Evolutionary conservation across 1,140 invertebrate genomes (phyloP), one percentile per base, ranked within the genome.

Genomic region (Caenorhabditis inopinata): DNA sequence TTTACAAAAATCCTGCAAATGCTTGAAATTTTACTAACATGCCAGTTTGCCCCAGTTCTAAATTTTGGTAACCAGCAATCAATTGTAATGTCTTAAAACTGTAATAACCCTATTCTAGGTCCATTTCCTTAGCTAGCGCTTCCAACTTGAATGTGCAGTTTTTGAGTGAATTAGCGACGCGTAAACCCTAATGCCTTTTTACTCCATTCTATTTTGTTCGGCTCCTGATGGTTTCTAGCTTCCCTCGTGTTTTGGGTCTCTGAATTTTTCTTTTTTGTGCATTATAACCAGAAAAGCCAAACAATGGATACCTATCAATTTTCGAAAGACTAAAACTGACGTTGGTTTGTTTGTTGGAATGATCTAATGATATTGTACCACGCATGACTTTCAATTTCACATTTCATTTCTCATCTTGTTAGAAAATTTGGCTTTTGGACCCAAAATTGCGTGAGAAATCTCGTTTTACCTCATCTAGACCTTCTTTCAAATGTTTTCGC

Each of bases 401-500:
- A 68, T 38, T 42, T 68, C 32, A 18, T 42, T 9, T 51, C 18
- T 12, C 11, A 9, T 42, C 38, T 12, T 21, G 6, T n/a, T 18
- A 25, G 9, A 38, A 38, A 68, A 38, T 21, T 5, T 14, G 38
- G 14, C 38, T 42, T 21, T 35, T 9, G 29, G 58, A 32, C 32
- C 9, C 25, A 68, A 68, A 68, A 68, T 38, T 35, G 58, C 32
- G 58, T 38, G 32, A 68, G 32, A 68, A 68, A 68, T 68, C 58
- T 68, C 58, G 58, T 68, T 68, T 68, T 68, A 68, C 58, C 58
- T 29, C 58, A 42, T 38, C 32, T 68, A 35, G 58, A 68, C 58
- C 58, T 68, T 68, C 58, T 38, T 32, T 38, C 38, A 68, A 68
- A 68, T 68, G 58, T 68, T 68, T 68, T 68, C 58, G 58, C 58